These are phyloP conservation scores for Aurelia sp. DNA, from an alignment of 30 jellyfish, hydroid and myxozoan species.

Conservation along the genomic window DNA sequence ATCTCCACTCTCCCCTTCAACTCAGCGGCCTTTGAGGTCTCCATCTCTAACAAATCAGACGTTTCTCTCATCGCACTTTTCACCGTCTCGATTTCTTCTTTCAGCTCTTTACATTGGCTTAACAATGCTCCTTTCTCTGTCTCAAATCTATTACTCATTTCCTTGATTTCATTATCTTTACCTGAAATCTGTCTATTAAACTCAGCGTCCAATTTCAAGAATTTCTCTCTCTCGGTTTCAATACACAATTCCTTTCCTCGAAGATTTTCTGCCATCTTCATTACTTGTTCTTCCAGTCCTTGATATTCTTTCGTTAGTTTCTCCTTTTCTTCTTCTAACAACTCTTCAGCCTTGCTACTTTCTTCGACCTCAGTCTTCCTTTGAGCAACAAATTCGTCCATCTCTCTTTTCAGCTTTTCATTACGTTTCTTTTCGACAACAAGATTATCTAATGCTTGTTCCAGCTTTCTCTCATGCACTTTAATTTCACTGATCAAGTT, in stretches of 20 bases:
- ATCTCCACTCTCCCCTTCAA: neutral
- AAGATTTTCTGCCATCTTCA: too few relatives aligned
- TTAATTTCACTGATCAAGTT: too few relatives aligned
- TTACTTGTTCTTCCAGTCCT: neutral
- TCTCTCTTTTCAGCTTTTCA: too few relatives aligned
- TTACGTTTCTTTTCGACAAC: neutral
- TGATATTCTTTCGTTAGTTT: neutral
- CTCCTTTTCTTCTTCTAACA: slow-evolving; percentile 11
- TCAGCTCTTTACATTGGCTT: neutral
- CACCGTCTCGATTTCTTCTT: neutral
- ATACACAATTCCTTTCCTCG: too few relatives aligned
- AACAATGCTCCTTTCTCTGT: neutral
- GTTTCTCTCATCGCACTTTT: neutral
- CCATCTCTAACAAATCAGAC: neutral
- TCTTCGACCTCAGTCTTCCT: too few relatives aligned
- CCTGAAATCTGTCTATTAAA: neutral
- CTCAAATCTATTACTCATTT: neutral
- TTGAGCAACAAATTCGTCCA: too few relatives aligned
- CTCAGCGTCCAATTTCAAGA: neutral
- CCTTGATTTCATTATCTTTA: neutral
- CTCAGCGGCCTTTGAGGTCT: neutral
- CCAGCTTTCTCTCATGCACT: neutral
- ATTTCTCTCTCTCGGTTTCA: neutral
- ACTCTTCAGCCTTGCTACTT: neutral
- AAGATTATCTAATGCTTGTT: slow-evolving; percentile 1